Base-by-base conservation (phyloP, 2,113 vertebrate genomes). In the Neodontobutis hainanensis region DNA sequence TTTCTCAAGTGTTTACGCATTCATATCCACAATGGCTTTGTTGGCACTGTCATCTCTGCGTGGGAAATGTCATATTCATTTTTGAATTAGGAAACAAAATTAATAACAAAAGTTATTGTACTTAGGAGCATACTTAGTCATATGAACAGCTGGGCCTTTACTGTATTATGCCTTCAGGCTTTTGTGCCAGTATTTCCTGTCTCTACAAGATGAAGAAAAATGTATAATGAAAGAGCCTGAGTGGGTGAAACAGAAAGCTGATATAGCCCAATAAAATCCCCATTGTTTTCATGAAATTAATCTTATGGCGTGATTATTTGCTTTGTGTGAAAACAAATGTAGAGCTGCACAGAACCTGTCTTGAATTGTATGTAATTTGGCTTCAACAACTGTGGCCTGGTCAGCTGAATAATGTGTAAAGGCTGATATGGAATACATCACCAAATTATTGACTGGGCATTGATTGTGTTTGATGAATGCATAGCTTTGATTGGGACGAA, bases 51-150 rank as follows among this genome's bases (percentile, higher is more conserved):
- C 50, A 55, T 2, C 2, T 57, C 27, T 19, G 44, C 50, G 42
- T 9, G 16, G 7, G 38, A 68, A 51, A 19, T n/a, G 15, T 78
- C 15, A 44, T 45, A 61, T 73, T 12, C 46, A 19, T 2, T n/a
- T 32, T 38, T 40, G 40, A 16, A 58, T 65, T 68, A 86, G 87
- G 83, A 85, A 84, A 85, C 62, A 75, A 75, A 72, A 51, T 38
- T 36, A 46, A 27, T 5, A 72, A 77, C 79, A 27, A 27, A 87
- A 90, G 65, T 84, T 91, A 87, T 91, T 88, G n/a, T 82, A 89
- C 77, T 72, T 69, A 61, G 68, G 81, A 51, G 38, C 77, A 51
- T 32, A 75, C 68, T 92, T 38, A 65, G 90, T 93, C 84, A 90
- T 12, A 50, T 19, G 75, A 89, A 86, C 81, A 83, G 67, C 70